Percentiles rank a stretch among this genome's conserved stretches.
phyloP scores from a whole-genome alignment of 1,140 invertebrate genomes.

The Mycetomoellerius zeteki region DNA sequence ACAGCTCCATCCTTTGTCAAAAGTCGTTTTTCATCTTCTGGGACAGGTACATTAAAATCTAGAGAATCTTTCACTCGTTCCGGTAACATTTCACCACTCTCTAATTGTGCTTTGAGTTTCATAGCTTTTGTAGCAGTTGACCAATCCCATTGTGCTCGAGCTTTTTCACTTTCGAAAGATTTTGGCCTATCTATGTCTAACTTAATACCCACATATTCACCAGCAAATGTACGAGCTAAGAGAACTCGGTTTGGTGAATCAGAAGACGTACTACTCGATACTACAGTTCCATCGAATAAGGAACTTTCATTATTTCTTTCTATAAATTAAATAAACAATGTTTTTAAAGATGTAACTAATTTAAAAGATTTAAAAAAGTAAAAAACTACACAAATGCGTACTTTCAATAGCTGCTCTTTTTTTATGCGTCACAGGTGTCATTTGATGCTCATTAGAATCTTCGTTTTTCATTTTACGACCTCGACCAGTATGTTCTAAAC shows the following conservation, averaged over 20 bases:
- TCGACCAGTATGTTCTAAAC: slow-evolving; percentile 81
- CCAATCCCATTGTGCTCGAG: slow-evolving; percentile 88
- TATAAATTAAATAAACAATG: slow-evolving; percentile 70
- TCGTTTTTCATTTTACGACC: slow-evolving; percentile 83
- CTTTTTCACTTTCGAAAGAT: slow-evolving; percentile 86
- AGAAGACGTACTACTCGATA: slow-evolving; percentile 66
- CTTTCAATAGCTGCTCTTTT: slow-evolving; percentile 81
- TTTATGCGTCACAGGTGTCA: slow-evolving; percentile 77
- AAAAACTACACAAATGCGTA: slow-evolving; percentile 70
- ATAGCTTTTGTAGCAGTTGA: slow-evolving; percentile 88
- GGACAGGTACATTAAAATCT: slow-evolving; percentile 86
- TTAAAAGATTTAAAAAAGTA: not conserved
- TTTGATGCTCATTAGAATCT: slow-evolving; percentile 82
- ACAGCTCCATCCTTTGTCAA: slow-evolving; percentile 80
- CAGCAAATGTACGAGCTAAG: slow-evolving; percentile 87
- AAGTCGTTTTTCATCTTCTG: slow-evolving; percentile 87
- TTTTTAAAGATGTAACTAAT: slow-evolving; percentile 24
- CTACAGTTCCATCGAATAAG: slow-evolving; percentile 72
- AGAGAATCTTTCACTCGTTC: slow-evolving; percentile 88
- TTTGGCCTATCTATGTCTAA: slow-evolving; percentile 86
- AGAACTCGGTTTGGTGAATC: slow-evolving; percentile 81
- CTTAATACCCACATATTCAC: slow-evolving; percentile 89
- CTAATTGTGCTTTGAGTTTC: slow-evolving; percentile 88
- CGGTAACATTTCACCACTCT: slow-evolving; percentile 88
- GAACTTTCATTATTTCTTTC: slow-evolving; percentile 77